Percentiles rank a stretch among this genome's conserved stretches.
phyloP scores from a whole-genome alignment of 1,140 invertebrate species.

The Heliothis virescens region DNA sequence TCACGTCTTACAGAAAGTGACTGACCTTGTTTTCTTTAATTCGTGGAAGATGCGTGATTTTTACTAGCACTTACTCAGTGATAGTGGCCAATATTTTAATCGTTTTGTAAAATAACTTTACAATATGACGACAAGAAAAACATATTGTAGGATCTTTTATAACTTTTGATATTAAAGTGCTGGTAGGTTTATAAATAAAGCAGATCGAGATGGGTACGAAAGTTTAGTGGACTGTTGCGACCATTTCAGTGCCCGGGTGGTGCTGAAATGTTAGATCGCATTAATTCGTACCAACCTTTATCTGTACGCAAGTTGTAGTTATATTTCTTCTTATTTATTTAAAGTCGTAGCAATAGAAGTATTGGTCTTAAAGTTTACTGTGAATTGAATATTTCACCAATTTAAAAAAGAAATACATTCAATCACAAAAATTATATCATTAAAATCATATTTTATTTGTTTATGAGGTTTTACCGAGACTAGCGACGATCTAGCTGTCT shows the following conservation, averaged over 20 bases:
- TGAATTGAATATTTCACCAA: conserved; percentile 61
- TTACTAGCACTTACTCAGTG: conserved; percentile 79
- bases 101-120: conserved; percentile 80
- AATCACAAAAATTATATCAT: conserved; percentile 57
- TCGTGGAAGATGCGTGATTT: conserved; percentile 63
- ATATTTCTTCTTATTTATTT: conserved; percentile 84
- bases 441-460: conserved; percentile 71
- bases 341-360: conserved; percentile 82
- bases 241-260: conserved; percentile 58
- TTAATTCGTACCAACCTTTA: conserved; percentile 82
- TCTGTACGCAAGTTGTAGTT: conserved; percentile 82
- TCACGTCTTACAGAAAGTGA: conserved; percentile 81
- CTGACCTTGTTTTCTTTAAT: conserved; percentile 81
- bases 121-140: conserved; percentile 73
- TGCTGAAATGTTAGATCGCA: conserved; percentile 66
- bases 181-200: conserved; percentile 74
- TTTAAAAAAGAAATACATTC: conserved; percentile 64
- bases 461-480: conserved; percentile 74
- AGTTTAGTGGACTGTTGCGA: conserved; percentile 73
- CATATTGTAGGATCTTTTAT: conserved; percentile 83
- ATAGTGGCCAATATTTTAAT: conserved; percentile 71
- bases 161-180: conserved; percentile 85
- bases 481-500: conserved; percentile 76
- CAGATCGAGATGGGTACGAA: conserved; percentile 82
- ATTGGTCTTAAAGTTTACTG: conserved; percentile 69